Evolutionary conservation across 1,140 invertebrate species (phyloP).

Genomic region (Drosophila kurseongensis): DNA sequence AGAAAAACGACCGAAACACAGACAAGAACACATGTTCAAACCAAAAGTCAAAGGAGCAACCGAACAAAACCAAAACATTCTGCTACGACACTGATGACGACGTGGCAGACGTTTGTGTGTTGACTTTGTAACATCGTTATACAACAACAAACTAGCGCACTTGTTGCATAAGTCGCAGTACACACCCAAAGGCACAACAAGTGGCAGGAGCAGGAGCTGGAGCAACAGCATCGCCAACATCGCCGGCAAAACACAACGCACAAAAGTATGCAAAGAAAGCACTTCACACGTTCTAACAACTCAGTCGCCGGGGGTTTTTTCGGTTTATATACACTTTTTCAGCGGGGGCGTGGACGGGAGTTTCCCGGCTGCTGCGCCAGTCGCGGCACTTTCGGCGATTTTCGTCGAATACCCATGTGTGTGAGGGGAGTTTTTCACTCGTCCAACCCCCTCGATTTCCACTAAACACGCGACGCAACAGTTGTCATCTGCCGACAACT

Average conservation of each 20-base stretch:
- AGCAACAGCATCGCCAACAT: slow-evolving; percentile 36
- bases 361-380: slow-evolving; percentile 34
- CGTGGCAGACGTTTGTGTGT: slow-evolving; percentile 74
- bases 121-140: slow-evolving; percentile 81
- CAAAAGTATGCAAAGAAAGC: slow-evolving; percentile 79
- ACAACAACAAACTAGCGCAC: slow-evolving; percentile 73
- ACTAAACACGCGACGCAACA: slow-evolving; percentile 54
- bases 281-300: slow-evolving; percentile 79
- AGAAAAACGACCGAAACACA: slow-evolving; percentile 58
- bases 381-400: slow-evolving; percentile 75
- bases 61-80: slow-evolving; percentile 36
- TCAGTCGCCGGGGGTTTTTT: slow-evolving; percentile 38
- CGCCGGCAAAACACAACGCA: slow-evolving; percentile 61
- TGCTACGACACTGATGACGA: slow-evolving; percentile 56
- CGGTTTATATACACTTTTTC: slow-evolving; percentile 2
- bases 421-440: neutral
- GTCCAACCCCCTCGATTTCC: neutral
- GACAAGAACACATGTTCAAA: slow-evolving; percentile 53
- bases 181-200: slow-evolving; percentile 56
- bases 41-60: slow-evolving; percentile 59
- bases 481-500: slow-evolving; percentile 70
- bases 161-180: slow-evolving; percentile 73
- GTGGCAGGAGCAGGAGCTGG: slow-evolving; percentile 55
- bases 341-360: neutral
- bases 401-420: slow-evolving; percentile 55